These are phyloP conservation scores for Temnothorax nylanderi DNA, from an alignment of 1,140 invertebrate genomes.

Conservation along the genomic window DNA sequence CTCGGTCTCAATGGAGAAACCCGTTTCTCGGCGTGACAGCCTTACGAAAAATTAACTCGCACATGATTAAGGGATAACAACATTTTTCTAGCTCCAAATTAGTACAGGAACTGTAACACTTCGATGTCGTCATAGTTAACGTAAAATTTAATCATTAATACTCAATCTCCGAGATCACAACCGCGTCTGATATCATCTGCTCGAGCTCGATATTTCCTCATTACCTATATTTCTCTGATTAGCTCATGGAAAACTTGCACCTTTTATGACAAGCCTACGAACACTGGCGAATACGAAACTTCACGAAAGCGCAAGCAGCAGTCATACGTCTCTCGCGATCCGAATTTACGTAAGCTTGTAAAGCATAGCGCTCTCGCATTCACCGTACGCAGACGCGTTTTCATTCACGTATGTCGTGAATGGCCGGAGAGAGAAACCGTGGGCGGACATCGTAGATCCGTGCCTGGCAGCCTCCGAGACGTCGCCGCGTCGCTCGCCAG, in stretches of 20 bases:
- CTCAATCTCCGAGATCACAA: not conserved
- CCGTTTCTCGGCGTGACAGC: constrained; percentile 71
- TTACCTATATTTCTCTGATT: constrained; percentile 6
- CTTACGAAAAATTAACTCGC: constrained; percentile 42
- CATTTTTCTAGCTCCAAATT: not conserved
- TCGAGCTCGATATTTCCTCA: not conserved
- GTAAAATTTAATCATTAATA: not conserved
- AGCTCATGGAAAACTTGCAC: not conserved
- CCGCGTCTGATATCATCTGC: no score
- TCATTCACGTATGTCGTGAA: constrained; percentile 77
- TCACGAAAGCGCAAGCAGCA: not conserved
- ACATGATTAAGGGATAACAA: constrained; percentile 31
- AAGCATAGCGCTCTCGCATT: constrained; percentile 22
- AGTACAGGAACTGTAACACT: not conserved
- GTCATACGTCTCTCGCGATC: not conserved
- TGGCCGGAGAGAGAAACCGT: constrained; percentile 71
- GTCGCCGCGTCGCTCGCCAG: constrained; percentile 18
- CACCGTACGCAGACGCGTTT: constrained; percentile 66
- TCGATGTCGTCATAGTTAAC: not conserved
- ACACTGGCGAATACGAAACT: not conserved
- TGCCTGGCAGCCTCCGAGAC: constrained; percentile 55
- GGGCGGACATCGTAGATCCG: constrained; percentile 69
- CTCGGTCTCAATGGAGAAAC: constrained; percentile 74
- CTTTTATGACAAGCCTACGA: not conserved
- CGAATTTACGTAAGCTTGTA: constrained; percentile 30